phyloP scores from a whole-genome alignment of 2,888 invertebrate genomes.

The Catocala nupta region DNA sequence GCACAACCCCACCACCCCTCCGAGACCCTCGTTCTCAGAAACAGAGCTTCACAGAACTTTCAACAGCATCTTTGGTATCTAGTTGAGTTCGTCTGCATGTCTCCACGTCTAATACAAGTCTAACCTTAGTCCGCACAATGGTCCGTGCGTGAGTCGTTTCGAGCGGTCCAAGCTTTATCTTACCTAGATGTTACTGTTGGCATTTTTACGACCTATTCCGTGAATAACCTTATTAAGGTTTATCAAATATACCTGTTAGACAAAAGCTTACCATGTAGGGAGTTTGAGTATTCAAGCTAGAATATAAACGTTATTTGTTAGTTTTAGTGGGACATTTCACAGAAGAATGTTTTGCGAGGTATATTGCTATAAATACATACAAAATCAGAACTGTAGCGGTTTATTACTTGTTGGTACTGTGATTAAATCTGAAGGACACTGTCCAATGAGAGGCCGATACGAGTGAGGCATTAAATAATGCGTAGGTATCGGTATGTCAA shows the following conservation, averaged over 20 bases:
- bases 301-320: slow-evolving; percentile 9
- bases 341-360: not conserved
- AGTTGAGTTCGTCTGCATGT: slow-evolving; percentile 48
- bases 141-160: slow-evolving; percentile 65
- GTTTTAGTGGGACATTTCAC: not conserved
- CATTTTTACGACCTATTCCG: slow-evolving; percentile 54
- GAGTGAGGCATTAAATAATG: slow-evolving; percentile 35
- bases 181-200: slow-evolving; percentile 50
- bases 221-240: slow-evolving; percentile 53
- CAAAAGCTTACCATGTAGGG: slow-evolving; percentile 42
- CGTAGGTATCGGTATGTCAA: slow-evolving; percentile 52
- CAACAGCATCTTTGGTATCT: slow-evolving; percentile 45
- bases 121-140: slow-evolving; percentile 60
- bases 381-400: not conserved
- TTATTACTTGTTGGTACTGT: not conserved
- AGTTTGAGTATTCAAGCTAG: slow-evolving; percentile 28
- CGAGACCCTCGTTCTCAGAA: slow-evolving; percentile 54
- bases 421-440: not conserved
- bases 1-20: slow-evolving; percentile 26
- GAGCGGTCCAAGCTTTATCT: slow-evolving; percentile 60
- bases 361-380: not conserved
- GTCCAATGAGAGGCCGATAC: slow-evolving; percentile 5
- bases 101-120: slow-evolving; percentile 59
- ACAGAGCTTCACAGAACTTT: slow-evolving; percentile 48
- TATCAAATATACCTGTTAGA: slow-evolving; percentile 46